phyloP scores from a whole-genome alignment of 2,797 vertebrate genomes.

The Morus bassanus region DNA sequence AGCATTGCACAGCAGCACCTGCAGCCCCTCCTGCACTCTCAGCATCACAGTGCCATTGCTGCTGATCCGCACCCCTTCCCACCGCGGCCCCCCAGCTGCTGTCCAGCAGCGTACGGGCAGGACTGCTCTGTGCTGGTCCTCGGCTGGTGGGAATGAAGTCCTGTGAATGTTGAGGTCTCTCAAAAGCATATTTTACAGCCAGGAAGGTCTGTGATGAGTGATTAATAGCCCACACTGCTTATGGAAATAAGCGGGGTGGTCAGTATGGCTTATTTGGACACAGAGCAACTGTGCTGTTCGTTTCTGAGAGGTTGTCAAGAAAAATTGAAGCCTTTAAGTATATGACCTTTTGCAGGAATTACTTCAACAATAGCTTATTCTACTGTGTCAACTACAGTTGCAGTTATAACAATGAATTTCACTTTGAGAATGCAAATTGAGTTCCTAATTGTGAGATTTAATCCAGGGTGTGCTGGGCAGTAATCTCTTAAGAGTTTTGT shows the following conservation, averaged over 20 bases:
- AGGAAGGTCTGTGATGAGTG: constrained; percentile 4
- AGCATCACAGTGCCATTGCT: accelerated
- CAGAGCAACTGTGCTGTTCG: constrained; percentile 56
- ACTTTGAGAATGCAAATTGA: constrained; percentile 71
- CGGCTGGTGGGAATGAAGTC: neutral
- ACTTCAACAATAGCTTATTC: constrained; percentile 72
- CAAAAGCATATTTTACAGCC: neutral
- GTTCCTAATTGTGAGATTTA: constrained; percentile 71
- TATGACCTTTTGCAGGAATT: constrained; percentile 78
- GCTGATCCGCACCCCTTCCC: neutral
- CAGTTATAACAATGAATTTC: constrained; percentile 60
- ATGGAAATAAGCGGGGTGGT: constrained; percentile 30
- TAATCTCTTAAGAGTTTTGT: constrained; percentile 55
- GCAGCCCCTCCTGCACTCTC: neutral
- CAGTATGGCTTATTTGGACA: constrained; percentile 58
- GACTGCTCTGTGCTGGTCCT: neutral
- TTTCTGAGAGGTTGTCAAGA: constrained; percentile 72
- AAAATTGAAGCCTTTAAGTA: constrained; percentile 72
- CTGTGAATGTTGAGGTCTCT: neutral
- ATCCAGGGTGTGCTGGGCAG: constrained; percentile 59
- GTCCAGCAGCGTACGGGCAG: neutral
- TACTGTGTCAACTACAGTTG: constrained; percentile 50
- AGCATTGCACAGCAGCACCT: accelerated
- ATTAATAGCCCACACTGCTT: constrained; percentile 2
- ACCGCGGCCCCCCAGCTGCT: neutral